phyloP scores from a whole-genome alignment of 2,888 invertebrate genomes.

The Sminthurides aquaticus region DNA sequence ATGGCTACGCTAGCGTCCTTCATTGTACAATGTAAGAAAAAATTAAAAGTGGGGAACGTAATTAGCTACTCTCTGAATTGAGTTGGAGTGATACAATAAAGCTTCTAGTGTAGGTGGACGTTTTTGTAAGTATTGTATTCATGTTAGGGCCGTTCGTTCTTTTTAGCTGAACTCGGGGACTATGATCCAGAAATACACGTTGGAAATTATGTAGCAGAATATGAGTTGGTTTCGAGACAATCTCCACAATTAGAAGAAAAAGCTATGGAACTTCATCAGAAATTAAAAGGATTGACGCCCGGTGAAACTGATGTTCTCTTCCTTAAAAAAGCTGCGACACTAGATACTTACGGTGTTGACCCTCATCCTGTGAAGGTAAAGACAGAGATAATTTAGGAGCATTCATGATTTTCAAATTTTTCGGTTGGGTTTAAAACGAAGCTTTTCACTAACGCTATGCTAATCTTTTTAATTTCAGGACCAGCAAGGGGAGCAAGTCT shows the following conservation, averaged over 20 bases:
- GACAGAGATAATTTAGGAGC: constrained; percentile 15
- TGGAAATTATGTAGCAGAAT: constrained; percentile 81
- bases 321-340: constrained; percentile 77
- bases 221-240: constrained; percentile 85
- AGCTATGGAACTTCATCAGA: constrained; percentile 84
- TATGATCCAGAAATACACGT: constrained; percentile 80
- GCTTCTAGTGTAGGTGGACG: neutral
- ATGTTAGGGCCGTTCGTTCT: constrained; percentile 12
- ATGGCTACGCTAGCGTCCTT: constrained; percentile 83
- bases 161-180: constrained; percentile 87
- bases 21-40: constrained; percentile 74
- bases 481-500: constrained; percentile 82
- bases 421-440: neutral
- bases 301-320: constrained; percentile 84
- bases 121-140: neutral
- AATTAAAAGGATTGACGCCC: constrained; percentile 76
- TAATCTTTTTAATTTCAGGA: constrained; percentile 67
- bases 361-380: constrained; percentile 92
- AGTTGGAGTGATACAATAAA: neutral
- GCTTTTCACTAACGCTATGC: too few relatives aligned
- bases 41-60: neutral
- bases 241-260: constrained; percentile 84
- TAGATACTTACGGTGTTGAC: constrained; percentile 96
- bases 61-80: too few relatives aligned
- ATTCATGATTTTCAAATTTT: neutral